Evolutionary conservation across 2,113 vertebrate species (phyloP).

Genomic region (Toxotes chatareus): DNA sequence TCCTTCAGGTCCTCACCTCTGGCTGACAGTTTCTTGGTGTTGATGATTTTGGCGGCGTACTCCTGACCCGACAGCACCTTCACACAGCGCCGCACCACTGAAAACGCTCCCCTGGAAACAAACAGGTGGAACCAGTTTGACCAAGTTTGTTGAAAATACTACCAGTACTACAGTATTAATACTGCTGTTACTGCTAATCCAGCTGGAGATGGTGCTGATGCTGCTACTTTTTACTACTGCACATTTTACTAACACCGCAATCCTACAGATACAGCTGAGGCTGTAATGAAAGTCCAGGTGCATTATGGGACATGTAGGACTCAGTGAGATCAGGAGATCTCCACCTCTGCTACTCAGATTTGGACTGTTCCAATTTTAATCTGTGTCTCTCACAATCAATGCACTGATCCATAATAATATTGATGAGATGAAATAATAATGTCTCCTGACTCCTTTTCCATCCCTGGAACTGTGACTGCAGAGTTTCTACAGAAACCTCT

Average conservation of each 20-base stretch:
- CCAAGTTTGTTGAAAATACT: background rate
- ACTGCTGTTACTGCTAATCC: background rate
- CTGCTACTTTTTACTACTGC: too few relatives aligned
- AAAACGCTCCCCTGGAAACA: slow-evolving; percentile 78
- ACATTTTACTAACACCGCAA: too few relatives aligned
- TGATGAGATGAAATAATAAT: background rate
- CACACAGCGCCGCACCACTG: slow-evolving; percentile 78
- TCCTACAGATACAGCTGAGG: too few relatives aligned
- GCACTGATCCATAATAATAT: background rate
- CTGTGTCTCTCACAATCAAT: background rate
- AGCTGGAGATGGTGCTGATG: too few relatives aligned
- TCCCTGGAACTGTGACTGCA: slow-evolving; percentile 4
- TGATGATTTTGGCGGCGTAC: slow-evolving; percentile 82
- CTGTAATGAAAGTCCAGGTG: background rate
- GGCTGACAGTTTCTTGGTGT: slow-evolving; percentile 80
- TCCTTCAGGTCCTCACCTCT: slow-evolving; percentile 69
- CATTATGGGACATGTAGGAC: slow-evolving; percentile 21
- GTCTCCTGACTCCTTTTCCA: background rate
- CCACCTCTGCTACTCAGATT: too few relatives aligned
- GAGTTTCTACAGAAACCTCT: slow-evolving; percentile 26
- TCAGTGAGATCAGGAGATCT: background rate
- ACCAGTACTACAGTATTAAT: background rate
- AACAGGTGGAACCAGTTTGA: slow-evolving; percentile 18
- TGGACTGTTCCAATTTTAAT: too few relatives aligned
- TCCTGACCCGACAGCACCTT: slow-evolving; percentile 80